Base-by-base conservation (phyloP, 2,113 vertebrate genomes). In the Crypturellus undulatus region DNA sequence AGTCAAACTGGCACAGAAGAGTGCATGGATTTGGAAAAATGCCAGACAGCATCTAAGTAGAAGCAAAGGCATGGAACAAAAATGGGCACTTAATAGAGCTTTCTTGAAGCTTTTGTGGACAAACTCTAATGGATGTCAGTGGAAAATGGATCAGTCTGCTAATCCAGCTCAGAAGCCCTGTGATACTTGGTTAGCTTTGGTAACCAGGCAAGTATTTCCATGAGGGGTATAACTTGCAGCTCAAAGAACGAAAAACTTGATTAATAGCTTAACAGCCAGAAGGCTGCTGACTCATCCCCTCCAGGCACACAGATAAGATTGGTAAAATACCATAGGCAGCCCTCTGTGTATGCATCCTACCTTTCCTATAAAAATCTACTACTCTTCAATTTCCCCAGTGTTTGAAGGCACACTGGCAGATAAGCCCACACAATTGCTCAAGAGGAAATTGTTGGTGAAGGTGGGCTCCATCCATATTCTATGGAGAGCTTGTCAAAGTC, bases 351-450 rank as follows among this genome's bases (percentile, higher is more conserved):
- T 67, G 36, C 20, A 52, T 30, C 84, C 77, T 76, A 56, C 68
- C 67, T 94, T 95, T 94, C 56, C 78, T 81, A 45, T 84, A 78
- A 70, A 96, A 96, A 79, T 86, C 58, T 68, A 28, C 90, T 92
- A 34, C 76, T 87, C 85, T 96, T 95, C 90, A 96, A 95, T 98
- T 97, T 97, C 94, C 93, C 92, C 11, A 36, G 92, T 89, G 96
- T 93, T 94, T 89, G 77, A 79, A 94, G 11, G 7, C 76, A 89
- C 42, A 43, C 62, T 94, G 72, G 82, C 45, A 87, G 90, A 96
- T 94, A 97, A 97, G 36, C 72, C 91, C 86, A 89, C 67, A 63
- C 28, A 93, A 43, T 76, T 89, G 67, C 82, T 92, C 36, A 30
- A 65, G 65, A 60, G 72, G 69, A 87, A 70, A 58, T 67, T 28